phyloP scores from a whole-genome alignment of 2,888 invertebrate genomes.

The Diaperis boleti region DNA sequence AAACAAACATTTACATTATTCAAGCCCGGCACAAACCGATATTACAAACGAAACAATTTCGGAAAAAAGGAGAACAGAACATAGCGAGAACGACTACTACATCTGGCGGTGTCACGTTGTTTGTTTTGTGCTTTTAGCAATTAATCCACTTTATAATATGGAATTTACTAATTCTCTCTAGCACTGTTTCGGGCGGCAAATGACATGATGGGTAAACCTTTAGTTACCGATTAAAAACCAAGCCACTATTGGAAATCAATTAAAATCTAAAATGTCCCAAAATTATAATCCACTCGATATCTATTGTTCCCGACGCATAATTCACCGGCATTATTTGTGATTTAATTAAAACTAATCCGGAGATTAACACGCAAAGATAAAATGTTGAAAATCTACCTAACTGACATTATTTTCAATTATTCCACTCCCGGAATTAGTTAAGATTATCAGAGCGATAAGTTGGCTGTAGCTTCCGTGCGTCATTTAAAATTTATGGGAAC shows the following conservation, averaged over 20 bases:
- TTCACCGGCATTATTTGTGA: background rate
- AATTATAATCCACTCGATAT: background rate
- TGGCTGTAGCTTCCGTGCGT: slow-evolving; percentile 1
- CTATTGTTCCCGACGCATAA: background rate
- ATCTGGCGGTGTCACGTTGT: slow-evolving; percentile 1
- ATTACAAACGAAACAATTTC: background rate
- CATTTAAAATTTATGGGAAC: slow-evolving; percentile 4
- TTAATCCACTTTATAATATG: slow-evolving; percentile 2
- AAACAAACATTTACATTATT: background rate
- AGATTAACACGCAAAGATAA: background rate
- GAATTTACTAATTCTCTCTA: slow-evolving; percentile 6
- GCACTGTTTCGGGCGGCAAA: background rate
- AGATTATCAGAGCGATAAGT: slow-evolving; percentile 5
- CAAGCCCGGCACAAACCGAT: too few species aligned
- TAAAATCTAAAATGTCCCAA: background rate
- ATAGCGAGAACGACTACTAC: background rate
- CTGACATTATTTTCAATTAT: slow-evolving; percentile 21
- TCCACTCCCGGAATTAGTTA: slow-evolving; percentile 2
- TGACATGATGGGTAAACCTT: too few species aligned
- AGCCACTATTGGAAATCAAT: background rate
- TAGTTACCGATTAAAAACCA: background rate
- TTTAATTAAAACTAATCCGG: background rate
- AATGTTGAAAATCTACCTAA: background rate
- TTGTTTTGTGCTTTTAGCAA: slow-evolving; percentile 1
- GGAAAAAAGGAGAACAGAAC: background rate